Percentiles rank a stretch among this genome's conserved stretches.
Evolutionary conservation across 2,888 invertebrate genomes (phyloP).

Genomic region (Oxycera nigricornis): DNA sequence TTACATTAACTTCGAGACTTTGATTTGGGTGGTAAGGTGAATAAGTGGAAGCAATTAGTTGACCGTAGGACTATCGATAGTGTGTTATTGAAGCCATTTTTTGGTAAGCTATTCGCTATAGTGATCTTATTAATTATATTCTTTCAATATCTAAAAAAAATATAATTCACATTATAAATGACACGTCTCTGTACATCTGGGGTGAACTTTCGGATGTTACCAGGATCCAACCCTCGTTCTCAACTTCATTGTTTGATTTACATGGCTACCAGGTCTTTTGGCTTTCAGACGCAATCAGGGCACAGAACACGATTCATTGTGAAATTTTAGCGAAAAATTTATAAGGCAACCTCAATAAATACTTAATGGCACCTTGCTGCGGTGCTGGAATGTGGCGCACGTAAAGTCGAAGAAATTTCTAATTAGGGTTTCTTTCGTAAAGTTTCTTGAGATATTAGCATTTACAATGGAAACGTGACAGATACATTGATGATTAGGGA

Average conservation of each 20-base stretch:
- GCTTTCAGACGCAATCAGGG: slow-evolving; percentile 11
- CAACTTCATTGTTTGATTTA: neutral
- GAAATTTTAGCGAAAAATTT: slow-evolving; percentile 34
- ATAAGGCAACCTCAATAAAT: slow-evolving; percentile 31
- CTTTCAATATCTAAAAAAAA: no score
- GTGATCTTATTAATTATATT: no score
- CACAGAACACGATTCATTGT: slow-evolving; percentile 5
- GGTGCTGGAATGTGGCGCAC: slow-evolving; percentile 3
- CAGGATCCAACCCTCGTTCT: neutral
- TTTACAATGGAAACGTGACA: neutral
- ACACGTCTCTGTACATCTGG: no score
- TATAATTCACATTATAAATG: no score
- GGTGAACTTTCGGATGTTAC: neutral
- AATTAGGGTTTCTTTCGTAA: slow-evolving; percentile 27
- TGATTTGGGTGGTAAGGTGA: neutral
- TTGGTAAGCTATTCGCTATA: no score
- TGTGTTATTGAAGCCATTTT: no score
- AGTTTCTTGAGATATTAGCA: neutral
- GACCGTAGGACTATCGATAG: no score
- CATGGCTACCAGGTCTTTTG: neutral
- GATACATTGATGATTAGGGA: no score
- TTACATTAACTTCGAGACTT: neutral
- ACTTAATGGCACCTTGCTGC: slow-evolving; percentile 25
- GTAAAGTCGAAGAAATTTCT: slow-evolving; percentile 34
- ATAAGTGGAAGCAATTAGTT: no score